phyloP scores from a whole-genome alignment of 2,797 vertebrate genomes.

The Anableps anableps region DNA sequence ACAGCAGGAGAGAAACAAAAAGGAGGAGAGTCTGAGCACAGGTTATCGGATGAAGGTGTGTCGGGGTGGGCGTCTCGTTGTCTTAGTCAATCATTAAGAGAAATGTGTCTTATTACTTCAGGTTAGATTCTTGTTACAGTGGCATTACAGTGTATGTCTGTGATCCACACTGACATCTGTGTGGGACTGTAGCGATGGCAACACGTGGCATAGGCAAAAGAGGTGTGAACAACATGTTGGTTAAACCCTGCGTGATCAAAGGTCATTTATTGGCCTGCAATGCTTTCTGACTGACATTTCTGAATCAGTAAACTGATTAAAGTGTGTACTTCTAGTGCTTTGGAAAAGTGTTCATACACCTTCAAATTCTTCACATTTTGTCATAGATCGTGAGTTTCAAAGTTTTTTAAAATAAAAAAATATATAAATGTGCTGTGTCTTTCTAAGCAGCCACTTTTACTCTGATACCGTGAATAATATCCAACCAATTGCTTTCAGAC shows the following conservation, averaged over 20 bases:
- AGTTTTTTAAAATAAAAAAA: too few species aligned
- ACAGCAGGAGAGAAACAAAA: background rate
- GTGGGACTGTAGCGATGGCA: constrained; percentile 11
- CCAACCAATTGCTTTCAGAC: too few species aligned
- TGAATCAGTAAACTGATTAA: background rate
- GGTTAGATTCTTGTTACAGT: constrained; percentile 14
- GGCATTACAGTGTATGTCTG: constrained; percentile 25
- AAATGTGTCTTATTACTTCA: background rate
- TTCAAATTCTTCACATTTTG: background rate
- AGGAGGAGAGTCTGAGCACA: constrained; percentile 6
- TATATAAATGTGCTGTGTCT: background rate
- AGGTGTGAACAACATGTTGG: constrained; percentile 28
- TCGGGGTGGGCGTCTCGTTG: constrained; percentile 2
- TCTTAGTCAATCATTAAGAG: constrained; percentile 39
- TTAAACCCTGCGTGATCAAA: constrained; percentile 44
- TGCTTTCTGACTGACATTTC: background rate
- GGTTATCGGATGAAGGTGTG: constrained; percentile 43
- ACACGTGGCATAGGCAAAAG: constrained; percentile 24
- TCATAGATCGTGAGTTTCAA: too few species aligned
- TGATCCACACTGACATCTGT: constrained; percentile 26
- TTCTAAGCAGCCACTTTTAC: background rate
- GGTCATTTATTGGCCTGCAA: constrained; percentile 8
- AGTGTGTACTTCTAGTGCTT: background rate
- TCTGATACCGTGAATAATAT: too few species aligned
- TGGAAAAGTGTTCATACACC: background rate